A percentile compares a stretch with the other conserved stretches of the same genome.
phyloP scores from a whole-genome alignment of 2,888 invertebrate genomes.

The Patella pellucida region DNA sequence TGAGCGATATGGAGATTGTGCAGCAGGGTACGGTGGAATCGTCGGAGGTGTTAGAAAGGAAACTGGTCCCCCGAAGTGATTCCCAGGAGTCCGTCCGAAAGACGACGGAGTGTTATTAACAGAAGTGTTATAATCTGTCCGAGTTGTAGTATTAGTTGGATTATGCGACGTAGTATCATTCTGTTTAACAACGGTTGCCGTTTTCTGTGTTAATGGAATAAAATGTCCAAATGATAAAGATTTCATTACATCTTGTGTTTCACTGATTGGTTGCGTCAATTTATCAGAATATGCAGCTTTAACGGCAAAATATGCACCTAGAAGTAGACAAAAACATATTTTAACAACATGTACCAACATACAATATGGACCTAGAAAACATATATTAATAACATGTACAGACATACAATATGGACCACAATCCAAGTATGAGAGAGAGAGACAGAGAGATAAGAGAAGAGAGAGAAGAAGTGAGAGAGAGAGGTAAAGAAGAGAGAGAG shows the following conservation, averaged over 20 bases:
- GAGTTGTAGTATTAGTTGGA: background rate
- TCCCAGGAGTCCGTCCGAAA: background rate
- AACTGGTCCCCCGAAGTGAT: too few species aligned
- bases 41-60: too few species aligned
- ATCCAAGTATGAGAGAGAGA: too few species aligned
- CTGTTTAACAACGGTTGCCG: background rate
- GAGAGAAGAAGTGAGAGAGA: too few species aligned
- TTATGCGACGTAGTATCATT: background rate
- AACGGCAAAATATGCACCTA: background rate
- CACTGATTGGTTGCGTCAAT: background rate
- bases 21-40: too few species aligned
- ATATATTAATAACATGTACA: too few species aligned
- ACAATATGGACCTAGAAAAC: too few species aligned
- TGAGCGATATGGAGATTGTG: too few species aligned
- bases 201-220: background rate
- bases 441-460: too few species aligned
- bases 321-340: background rate
- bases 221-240: background rate
- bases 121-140: background rate
- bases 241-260: background rate
- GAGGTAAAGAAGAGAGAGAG: too few species aligned
- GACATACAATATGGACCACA: too few species aligned
- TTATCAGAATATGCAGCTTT: background rate
- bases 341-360: too few species aligned
- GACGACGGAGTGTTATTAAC: background rate